Percentiles rank a stretch among this genome's conserved stretches.
phyloP scores from a whole-genome alignment of 2,113 vertebrate species.

The Lampris megalopsis region DNA sequence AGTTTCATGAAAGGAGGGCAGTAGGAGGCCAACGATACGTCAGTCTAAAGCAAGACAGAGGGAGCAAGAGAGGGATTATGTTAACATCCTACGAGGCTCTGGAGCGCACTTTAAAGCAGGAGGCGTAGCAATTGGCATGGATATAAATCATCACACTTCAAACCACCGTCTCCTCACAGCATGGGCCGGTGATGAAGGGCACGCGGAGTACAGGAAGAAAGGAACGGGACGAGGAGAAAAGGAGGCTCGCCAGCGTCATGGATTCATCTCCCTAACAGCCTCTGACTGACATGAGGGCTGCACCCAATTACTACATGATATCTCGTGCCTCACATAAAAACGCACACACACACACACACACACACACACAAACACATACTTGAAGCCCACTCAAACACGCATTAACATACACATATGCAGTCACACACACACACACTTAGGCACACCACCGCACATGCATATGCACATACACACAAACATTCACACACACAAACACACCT shows the following conservation, averaged over 20 bases:
- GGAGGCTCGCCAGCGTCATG: slow-evolving; percentile 39
- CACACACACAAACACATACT: slow-evolving; percentile 14
- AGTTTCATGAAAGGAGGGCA: slow-evolving; percentile 33
- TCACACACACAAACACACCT: background rate
- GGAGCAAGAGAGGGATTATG: slow-evolving; percentile 32
- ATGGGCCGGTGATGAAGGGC: slow-evolving; percentile 18
- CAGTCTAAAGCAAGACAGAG: slow-evolving; percentile 27
- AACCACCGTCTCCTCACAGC: slow-evolving; percentile 7
- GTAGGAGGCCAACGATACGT: slow-evolving; percentile 34
- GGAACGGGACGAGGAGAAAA: slow-evolving; percentile 17
- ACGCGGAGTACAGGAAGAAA: slow-evolving; percentile 29
- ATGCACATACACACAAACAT: slow-evolving; percentile 26
- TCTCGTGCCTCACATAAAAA: slow-evolving; percentile 47
- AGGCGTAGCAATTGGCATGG: background rate
- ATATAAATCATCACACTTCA: slow-evolving; percentile 26
- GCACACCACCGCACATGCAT: slow-evolving; percentile 21
- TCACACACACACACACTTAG: slow-evolving; percentile 15
- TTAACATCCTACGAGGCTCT: slow-evolving; percentile 28
- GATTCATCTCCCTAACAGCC: slow-evolving; percentile 55
- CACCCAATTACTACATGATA: slow-evolving; percentile 50
- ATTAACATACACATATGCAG: background rate
- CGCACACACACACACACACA: slow-evolving; percentile 4
- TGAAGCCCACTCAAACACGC: slow-evolving; percentile 10
- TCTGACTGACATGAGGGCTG: slow-evolving; percentile 66
- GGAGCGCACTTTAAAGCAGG: slow-evolving; percentile 6